Base-by-base conservation (phyloP, 2,797 vertebrate species). In the Anguilla marmorata region DNA sequence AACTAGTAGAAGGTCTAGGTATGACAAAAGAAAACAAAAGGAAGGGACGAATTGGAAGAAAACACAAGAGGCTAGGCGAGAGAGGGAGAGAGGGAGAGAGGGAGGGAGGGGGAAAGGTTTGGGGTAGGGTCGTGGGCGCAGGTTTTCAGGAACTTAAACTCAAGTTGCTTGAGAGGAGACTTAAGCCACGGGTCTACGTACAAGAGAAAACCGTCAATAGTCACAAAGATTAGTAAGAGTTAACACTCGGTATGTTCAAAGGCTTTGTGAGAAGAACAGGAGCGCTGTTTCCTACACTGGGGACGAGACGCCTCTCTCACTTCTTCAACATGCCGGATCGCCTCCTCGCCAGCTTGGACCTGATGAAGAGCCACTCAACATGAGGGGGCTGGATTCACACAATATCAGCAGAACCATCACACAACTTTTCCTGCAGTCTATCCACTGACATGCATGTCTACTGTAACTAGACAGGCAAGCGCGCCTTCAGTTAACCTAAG, bases 321-420 rank as follows among this genome's bases (percentile, higher is more conserved):
- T 97, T 97, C 93, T 98, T 98, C 90, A 93, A 92, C 85, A 97
- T 95, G 91, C 97, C 97, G 0, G 96, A 96, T 94, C 98, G 97
- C 92, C 98, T 97, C 91, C 98, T 97, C 72, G 98, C 97, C 90
- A 99, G 95, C 93, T 99, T 99, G 1, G 98, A 99, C 96, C 98
- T 99, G 92, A 45, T 90, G 1, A 74, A 50, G 90, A 80, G 92
- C 3, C 76, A 24, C 16, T 8, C 16, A n/a, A n/a, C 76, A 80
- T 80, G 76, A 80, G 11, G 33, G 4, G 33, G 4, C 72, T 37
- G 30, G 33, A 19, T 37, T 37, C 33, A 76, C 14, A 37, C 14
- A 16, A 5, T 3, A 33, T 33, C 72, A 2, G 76, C 76, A 48
- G 11, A 0, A 21, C 33, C 4, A 1, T 11, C 12, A 12, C 5